Evolutionary conservation across 2,797 vertebrate genomes (phyloP).

Genomic region (Falco concolor): DNA sequence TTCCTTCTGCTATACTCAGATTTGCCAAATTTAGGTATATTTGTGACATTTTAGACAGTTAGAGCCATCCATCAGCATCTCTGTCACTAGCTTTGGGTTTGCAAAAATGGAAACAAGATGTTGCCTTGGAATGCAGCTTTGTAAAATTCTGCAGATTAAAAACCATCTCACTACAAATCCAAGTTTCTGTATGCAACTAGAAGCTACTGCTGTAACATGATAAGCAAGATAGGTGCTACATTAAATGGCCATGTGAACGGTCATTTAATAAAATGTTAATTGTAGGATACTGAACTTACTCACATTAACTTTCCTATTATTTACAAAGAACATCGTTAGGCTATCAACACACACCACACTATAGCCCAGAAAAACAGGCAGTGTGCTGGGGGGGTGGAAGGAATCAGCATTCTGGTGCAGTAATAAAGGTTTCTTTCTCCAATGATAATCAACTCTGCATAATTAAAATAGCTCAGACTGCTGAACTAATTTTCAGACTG

Average conservation of each 20-base stretch:
- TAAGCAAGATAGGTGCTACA: not conserved
- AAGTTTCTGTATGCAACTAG: not conserved
- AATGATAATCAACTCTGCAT: constrained; percentile 77
- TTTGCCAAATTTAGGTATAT: constrained; percentile 65
- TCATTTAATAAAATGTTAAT: constrained; percentile 51
- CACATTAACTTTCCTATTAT: constrained; percentile 56
- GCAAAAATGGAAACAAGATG: constrained; percentile 68
- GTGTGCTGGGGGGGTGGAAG: not conserved
- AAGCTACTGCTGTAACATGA: not conserved
- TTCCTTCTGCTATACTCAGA: constrained; percentile 53
- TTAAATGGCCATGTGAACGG: not conserved
- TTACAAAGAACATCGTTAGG: constrained; percentile 54
- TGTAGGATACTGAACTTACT: constrained; percentile 7
- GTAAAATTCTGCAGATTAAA: constrained; percentile 24
- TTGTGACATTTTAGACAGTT: constrained; percentile 65
- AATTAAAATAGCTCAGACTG: constrained; percentile 79
- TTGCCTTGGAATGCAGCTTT: constrained; percentile 54
- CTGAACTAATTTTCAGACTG: constrained; percentile 80
- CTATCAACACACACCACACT: constrained; percentile 68
- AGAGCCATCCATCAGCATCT: constrained; percentile 65
- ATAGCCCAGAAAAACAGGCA: constrained; percentile 64
- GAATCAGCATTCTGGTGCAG: constrained; percentile 72
- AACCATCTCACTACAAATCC: constrained; percentile 23
- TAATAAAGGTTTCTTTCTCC: constrained; percentile 78
- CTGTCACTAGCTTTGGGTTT: constrained; percentile 57